Percentiles rank a stretch among this genome's conserved stretches.
These are phyloP conservation scores for Oconnorella tubifera DNA, from an alignment of 2,888 invertebrate species.

Conservation along the genomic window DNA sequence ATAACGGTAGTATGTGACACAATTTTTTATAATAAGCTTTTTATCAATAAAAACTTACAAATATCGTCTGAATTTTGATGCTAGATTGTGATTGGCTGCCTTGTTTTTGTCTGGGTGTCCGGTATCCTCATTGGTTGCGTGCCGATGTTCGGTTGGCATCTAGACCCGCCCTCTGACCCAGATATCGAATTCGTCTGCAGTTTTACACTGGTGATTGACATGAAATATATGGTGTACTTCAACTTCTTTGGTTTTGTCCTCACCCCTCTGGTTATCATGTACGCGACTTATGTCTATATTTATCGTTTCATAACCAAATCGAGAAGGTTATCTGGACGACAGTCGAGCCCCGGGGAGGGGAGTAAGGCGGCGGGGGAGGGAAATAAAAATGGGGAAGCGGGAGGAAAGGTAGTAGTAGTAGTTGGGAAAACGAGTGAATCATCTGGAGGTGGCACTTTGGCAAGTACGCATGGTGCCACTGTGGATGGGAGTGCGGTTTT, in stretches of 20 bases:
- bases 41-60: too few species aligned
- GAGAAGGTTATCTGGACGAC: neutral
- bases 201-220: constrained; percentile 47
- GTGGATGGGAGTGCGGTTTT: too few species aligned
- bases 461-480: too few species aligned
- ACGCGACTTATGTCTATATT: constrained; percentile 48
- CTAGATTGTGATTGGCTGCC: constrained; percentile 38
- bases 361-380: neutral
- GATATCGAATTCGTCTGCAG: constrained; percentile 38
- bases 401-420: neutral
- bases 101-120: constrained; percentile 41
- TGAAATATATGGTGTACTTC: constrained; percentile 53
- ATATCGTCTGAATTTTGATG: too few species aligned
- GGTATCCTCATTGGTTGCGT: constrained; percentile 46
- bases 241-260: constrained; percentile 50
- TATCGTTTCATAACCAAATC: constrained; percentile 29
- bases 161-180: constrained; percentile 26
- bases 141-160: constrained; percentile 52
- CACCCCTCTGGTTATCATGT: constrained; percentile 44
- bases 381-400: neutral
- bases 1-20: too few species aligned
- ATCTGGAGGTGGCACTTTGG: too few species aligned
- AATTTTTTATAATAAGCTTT: too few species aligned
- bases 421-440: neutral
- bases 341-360: neutral